These are phyloP conservation scores for Drosophila eugracilis DNA, from an alignment of 1,140 invertebrate genomes.

Conservation along the genomic window DNA sequence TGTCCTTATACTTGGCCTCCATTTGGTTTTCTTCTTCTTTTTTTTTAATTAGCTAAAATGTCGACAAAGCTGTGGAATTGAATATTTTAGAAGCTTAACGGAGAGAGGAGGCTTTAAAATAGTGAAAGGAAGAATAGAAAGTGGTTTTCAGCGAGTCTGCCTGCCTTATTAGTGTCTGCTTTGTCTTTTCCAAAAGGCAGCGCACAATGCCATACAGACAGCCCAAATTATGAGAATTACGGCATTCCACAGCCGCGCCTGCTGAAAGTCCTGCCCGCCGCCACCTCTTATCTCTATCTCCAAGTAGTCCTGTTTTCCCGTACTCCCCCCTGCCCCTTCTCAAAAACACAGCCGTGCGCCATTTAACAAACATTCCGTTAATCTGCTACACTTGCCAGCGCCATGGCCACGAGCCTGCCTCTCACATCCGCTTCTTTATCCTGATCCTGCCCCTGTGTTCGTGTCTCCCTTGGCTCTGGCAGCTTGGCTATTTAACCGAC, in stretches of 20 bases:
- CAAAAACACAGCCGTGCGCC: slow-evolving; percentile 49
- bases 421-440: slow-evolving; percentile 42
- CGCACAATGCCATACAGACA: slow-evolving; percentile 42
- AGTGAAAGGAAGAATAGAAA: not conserved
- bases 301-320: not conserved
- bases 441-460: slow-evolving; percentile 10
- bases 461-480: slow-evolving; percentile 1
- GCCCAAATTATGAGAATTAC: slow-evolving; percentile 63
- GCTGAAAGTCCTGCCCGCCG: slow-evolving; percentile 7
- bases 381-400: slow-evolving; percentile 78
- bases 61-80: slow-evolving; percentile 43
- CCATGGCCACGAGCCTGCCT: slow-evolving; percentile 60
- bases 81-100: slow-evolving; percentile 27
- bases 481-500: slow-evolving; percentile 6
- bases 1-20: slow-evolving; percentile 4
- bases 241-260: slow-evolving; percentile 29
- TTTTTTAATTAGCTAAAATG: slow-evolving; percentile 74
- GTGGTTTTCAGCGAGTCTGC: slow-evolving; percentile 20
- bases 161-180: slow-evolving; percentile 66
- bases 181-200: slow-evolving; percentile 49
- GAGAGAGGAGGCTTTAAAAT: slow-evolving; percentile 11
- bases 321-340: not conserved
- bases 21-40: slow-evolving; percentile 31
- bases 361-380: slow-evolving; percentile 82
- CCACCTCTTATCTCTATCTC: not conserved